Base-by-base conservation (phyloP, 2,113 vertebrate genomes). In the Connochaetes taurinus region DNA sequence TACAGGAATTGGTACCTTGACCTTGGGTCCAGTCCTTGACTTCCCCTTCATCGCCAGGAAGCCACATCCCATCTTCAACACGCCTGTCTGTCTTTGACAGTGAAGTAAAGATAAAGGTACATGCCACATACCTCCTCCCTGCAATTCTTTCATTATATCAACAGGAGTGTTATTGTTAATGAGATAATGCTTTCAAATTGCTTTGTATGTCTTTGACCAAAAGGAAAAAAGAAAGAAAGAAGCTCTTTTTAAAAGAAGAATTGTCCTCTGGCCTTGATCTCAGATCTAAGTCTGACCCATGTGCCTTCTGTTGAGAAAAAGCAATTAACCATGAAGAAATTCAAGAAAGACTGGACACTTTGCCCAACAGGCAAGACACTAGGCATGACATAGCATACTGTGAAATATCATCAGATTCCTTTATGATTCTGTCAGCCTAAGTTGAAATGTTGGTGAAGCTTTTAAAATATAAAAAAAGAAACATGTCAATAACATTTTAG, bases 391-490 rank as follows among this genome's bases (percentile, higher is more conserved):
- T 47, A 29, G 74, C 50, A 0, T 52, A 36, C 52, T 85, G 21
- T 52, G 96, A 78, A 76, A 55, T 31, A 31, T 50, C 53, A 0
- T 81, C 93, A 85, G 90, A 21, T 47, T 50, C 80, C 94, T 98
- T 64, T 25, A 57, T 53, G 60, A 97, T 97, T 97, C 97, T 90
- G 12, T 83, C 86, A 67, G 6, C 14, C 52, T 55, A 45, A 76
- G 60, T 33, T 84, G 94, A 74, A 98, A 36, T 23, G 90, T 17
- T 85, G 27, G 13, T 33, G 33, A 86, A 57, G 7, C 47, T 97
- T 95, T 97, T 3, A 25, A 96, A 88, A 82, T 89, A 95, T 19
- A 8, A 87, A 74, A 74, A 60, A 87, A 91, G 80, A 87, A 87
- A 33, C 12, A 90, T 71, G 36, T 60, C 83, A 53, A 81, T 47